Conservation (phyloP, 2,888 invertebrate genomes). For the Drosophila setosimentum region DNA sequence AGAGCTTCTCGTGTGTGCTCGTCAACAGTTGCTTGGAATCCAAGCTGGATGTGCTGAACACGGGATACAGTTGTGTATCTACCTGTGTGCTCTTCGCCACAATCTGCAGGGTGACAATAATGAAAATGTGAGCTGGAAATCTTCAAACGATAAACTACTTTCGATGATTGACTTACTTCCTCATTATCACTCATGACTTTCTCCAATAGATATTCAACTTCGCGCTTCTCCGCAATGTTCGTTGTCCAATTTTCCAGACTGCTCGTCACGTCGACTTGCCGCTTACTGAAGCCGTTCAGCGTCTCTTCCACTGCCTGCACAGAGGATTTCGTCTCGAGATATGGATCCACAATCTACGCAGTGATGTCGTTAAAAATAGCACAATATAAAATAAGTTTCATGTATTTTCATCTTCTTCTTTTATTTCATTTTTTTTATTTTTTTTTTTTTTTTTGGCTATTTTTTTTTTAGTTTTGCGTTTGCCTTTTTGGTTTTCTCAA, state of each 20-base stretch:
- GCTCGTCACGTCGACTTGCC: conserved; percentile 88
- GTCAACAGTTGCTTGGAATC: conserved; percentile 87
- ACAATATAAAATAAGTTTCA: conserved; percentile 74
- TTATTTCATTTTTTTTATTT: conserved; percentile 18
- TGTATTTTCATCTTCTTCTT: conserved; percentile 21
- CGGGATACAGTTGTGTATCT: conserved; percentile 91
- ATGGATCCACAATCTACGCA: conserved; percentile 88
- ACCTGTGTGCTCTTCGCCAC: conserved; percentile 89
- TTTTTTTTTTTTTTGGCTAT: conserved; percentile 11
- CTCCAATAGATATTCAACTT: conserved; percentile 86
- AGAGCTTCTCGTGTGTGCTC: conserved; percentile 87
- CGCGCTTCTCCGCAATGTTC: conserved; percentile 87
- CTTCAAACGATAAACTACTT: neutral
- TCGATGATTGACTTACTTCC: conserved; percentile 86
- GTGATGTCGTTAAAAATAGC: conserved; percentile 66
- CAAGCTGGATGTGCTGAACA: conserved; percentile 88
- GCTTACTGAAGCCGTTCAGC: conserved; percentile 88
- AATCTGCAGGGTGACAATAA: conserved; percentile 85
- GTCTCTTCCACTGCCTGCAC: conserved; percentile 89
- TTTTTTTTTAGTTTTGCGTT: conserved; percentile 40
- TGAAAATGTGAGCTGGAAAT: neutral
- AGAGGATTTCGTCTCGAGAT: conserved; percentile 89
- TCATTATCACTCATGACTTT: conserved; percentile 88
- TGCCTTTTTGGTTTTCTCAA: conserved; percentile 52
- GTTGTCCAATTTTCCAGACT: conserved; percentile 91